Percentiles rank a stretch among this genome's conserved stretches.
Evolutionary conservation across 2,797 vertebrate species (phyloP).

Genomic region (Vespertilio murinus): DNA sequence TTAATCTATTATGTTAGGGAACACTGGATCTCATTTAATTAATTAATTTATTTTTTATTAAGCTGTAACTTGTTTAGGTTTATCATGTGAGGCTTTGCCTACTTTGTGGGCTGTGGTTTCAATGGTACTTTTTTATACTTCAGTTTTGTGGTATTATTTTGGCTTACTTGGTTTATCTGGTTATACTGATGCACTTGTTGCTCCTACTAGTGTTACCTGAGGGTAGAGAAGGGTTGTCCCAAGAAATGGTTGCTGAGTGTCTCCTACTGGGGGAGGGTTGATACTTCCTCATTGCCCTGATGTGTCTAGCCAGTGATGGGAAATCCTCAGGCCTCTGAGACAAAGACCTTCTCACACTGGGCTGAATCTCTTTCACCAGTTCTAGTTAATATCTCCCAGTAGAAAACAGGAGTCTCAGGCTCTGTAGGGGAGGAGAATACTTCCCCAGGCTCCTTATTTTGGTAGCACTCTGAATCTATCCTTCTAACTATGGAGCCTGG

Average conservation of each 20-base stretch:
- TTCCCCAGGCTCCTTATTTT: neutral
- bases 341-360: neutral
- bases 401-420: neutral
- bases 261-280: neutral
- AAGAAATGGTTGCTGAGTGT: neutral
- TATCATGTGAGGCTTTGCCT: neutral
- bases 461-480: neutral
- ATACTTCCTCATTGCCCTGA: neutral
- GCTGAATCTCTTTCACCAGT: neutral
- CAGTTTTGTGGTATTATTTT: neutral
- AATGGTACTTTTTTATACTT: neutral
- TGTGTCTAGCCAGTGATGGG: neutral
- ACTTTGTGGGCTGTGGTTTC: neutral
- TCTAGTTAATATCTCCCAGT: neutral
- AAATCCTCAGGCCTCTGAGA: neutral
- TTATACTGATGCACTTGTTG: neutral
- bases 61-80: neutral
- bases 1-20: neutral
- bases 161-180: neutral
- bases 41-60: neutral
- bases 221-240: neutral
- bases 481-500: neutral
- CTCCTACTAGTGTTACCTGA: neutral
- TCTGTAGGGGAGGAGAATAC: neutral
- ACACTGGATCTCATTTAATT: neutral